A percentile compares a stretch with the other conserved stretches of the same genome.
Evolutionary conservation across 2,797 vertebrate species (phyloP).

Genomic region (Limosa lapponica): DNA sequence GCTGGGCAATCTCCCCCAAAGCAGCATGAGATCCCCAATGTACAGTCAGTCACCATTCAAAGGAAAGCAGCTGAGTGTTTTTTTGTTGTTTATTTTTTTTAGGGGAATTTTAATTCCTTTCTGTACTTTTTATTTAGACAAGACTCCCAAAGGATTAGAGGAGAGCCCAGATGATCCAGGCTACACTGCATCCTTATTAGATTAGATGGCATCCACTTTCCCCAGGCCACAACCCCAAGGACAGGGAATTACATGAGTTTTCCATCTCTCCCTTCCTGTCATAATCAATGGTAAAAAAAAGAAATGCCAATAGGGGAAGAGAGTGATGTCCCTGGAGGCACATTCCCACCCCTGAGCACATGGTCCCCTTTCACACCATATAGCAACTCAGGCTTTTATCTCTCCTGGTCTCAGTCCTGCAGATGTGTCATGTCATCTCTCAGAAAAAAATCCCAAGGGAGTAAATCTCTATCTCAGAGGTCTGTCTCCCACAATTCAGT

Average conservation of each 20-base stretch:
- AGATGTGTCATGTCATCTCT: background rate
- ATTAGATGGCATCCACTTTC: background rate
- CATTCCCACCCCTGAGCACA: background rate
- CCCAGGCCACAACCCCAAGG: background rate
- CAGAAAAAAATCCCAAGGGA: background rate
- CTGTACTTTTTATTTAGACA: background rate
- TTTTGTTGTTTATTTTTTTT: background rate
- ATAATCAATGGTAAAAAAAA: slow-evolving; percentile 24
- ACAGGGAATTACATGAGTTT: slow-evolving; percentile 38
- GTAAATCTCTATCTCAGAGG: background rate
- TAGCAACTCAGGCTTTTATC: background rate
- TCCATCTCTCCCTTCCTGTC: slow-evolving; percentile 17
- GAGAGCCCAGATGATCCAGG: background rate
- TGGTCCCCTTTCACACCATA: background rate
- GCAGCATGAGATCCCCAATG: fast-evolving
- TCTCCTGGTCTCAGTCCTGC: background rate
- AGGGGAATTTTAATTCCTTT: background rate
- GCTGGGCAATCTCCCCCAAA: background rate
- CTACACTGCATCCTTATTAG: background rate
- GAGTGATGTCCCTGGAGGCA: background rate
- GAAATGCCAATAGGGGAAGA: background rate
- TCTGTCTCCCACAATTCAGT: background rate
- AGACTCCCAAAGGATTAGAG: background rate
- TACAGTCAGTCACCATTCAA: background rate
- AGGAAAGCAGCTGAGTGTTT: background rate